Percentiles rank a stretch among this genome's conserved stretches.
phyloP scores from a whole-genome alignment of 2,888 invertebrate species.

The Hydraecia micacea region DNA sequence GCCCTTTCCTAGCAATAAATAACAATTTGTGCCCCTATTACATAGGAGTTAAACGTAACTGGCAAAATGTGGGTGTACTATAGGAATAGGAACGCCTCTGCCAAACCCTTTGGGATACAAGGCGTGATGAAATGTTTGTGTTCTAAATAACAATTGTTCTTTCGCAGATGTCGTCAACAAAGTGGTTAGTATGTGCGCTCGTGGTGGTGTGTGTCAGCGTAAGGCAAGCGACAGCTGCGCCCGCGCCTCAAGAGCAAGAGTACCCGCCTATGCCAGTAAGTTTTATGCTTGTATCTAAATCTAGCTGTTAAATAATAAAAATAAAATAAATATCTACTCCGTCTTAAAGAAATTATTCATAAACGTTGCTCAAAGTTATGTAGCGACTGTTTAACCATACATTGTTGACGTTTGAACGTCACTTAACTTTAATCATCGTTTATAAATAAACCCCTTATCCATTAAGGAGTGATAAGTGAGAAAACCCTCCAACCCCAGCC shows the following conservation, averaged over 20 bases:
- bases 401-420: too few relatives aligned
- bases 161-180: conserved; percentile 80
- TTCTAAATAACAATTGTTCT: conserved; percentile 41
- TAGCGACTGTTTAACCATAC: too few relatives aligned
- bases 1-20: conserved; percentile 29
- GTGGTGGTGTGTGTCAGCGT: conserved; percentile 80
- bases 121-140: neutral
- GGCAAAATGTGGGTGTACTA: neutral
- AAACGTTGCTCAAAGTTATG: too few relatives aligned
- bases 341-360: neutral
- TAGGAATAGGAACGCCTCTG: neutral
- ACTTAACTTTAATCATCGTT: too few relatives aligned
- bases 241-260: conserved; percentile 82
- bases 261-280: conserved; percentile 88
- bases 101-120: neutral
- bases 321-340: neutral
- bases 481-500: too few relatives aligned
- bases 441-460: neutral
- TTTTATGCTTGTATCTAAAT: neutral
- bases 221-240: conserved; percentile 78
- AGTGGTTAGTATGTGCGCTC: conserved; percentile 79
- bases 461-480: neutral
- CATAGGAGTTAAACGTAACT: neutral
- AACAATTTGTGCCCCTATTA: neutral
- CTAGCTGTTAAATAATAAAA: neutral